Base-by-base conservation (phyloP, 1,140 invertebrate genomes). In the Calliopsis andreniformis region DNA sequence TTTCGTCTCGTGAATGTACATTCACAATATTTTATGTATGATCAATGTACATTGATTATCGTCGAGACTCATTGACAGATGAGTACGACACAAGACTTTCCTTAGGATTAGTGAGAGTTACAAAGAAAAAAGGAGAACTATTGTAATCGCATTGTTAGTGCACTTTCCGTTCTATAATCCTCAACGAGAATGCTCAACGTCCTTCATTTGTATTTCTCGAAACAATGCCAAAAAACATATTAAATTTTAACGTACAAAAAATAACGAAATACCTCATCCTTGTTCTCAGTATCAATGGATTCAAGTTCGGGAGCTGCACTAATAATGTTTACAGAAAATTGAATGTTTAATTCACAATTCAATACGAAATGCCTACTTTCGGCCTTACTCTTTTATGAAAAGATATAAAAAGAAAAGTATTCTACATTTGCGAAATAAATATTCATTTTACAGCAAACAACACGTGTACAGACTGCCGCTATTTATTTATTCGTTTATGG, bases 361-460 rank as follows among this genome's bases (percentile, higher is more conserved):
- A 18, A 69, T 49, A 72, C 35, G 71, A 49, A 88, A 88, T 77
- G 89, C 86, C 89, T 90, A 91, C 81, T 90, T 91, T 90, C 85
- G 89, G 89, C 88, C 89, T 90, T 90, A 90, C 82, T 86, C 86
- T 86, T 90, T 89, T 88, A 89, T 53, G 28, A 63, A 78, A 32
- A 63, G 14, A 51, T n/a, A 53, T 39, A 39, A 7, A 56, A 16
- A n/a, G 23, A 51, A 61, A 10, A 42, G n/a, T 61, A 61, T 25
- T 58, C 30, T 49, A 51, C 23, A 69, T 23, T 6, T 30, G 32
- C n/a, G 18, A 73, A 55, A 16, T 55, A 55, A 18, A 55, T 25
- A 30, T 35, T 42, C 59, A n/a, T n/a, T n/a, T 16, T 63, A 51
- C n/a, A 25, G 30, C 3, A 23, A 20, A 18, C 18, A 32, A 25